These are phyloP conservation scores for Electrona antarctica DNA, from an alignment of 2,113 vertebrate genomes.

Conservation along the genomic window DNA sequence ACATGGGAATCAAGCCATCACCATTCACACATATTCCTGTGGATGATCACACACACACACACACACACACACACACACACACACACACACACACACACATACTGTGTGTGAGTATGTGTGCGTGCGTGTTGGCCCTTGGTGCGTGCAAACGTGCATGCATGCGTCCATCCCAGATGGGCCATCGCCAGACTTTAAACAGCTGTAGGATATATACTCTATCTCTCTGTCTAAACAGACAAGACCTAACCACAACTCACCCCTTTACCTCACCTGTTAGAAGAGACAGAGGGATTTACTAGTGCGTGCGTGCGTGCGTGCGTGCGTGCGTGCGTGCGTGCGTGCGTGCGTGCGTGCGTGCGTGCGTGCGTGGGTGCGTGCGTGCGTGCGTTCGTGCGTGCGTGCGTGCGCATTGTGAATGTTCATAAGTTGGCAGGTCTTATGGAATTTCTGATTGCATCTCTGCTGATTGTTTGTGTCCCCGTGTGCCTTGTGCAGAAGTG, in stretches of 20 bases:
- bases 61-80: too few species aligned
- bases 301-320: neutral
- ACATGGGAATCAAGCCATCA: constrained; percentile 40
- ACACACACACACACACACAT: too few species aligned
- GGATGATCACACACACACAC: too few species aligned
- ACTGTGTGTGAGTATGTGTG: constrained; percentile 5
- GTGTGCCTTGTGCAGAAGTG: constrained; percentile 28
- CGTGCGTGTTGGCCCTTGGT: neutral
- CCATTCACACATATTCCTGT: constrained; percentile 29
- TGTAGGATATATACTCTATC: constrained; percentile 47
- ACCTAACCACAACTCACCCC: constrained; percentile 20
- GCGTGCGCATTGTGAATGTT: constrained; percentile 6
- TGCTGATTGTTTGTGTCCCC: constrained; percentile 2
- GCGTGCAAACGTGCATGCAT: neutral
- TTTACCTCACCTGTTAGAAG: constrained; percentile 41
- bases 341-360: constrained; percentile 1
- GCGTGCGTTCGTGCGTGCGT: neutral
- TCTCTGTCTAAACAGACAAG: constrained; percentile 31
- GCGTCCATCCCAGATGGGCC: constrained; percentile 23
- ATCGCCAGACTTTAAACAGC: constrained; percentile 63
- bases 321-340: neutral
- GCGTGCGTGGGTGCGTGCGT: neutral
- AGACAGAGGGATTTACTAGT: neutral
- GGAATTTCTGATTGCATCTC: constrained; percentile 43
- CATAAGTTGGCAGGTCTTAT: constrained; percentile 28